phyloP scores from a whole-genome alignment of 2,888 invertebrate species.

The Drosophila pegasa region DNA sequence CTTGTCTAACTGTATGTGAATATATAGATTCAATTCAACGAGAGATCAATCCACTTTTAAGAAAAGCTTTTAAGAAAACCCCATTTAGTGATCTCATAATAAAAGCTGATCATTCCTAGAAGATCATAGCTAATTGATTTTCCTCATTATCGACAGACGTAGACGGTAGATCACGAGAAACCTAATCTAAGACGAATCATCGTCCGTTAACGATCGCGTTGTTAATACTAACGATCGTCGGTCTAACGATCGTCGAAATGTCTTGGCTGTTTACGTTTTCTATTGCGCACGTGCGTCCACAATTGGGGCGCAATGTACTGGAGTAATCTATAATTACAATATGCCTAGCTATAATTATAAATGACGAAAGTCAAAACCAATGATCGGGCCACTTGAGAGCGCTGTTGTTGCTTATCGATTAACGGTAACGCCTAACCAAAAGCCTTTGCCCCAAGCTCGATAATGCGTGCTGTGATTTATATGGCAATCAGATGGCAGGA shows the following conservation, averaged over 20 bases:
- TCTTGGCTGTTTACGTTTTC: neutral
- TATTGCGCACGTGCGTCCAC: constrained; percentile 9
- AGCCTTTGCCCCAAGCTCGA: constrained; percentile 47
- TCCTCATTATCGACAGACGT: neutral
- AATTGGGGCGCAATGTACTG: constrained; percentile 23
- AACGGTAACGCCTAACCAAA: constrained; percentile 19
- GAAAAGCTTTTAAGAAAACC: neutral
- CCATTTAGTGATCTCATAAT: neutral
- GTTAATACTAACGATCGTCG: neutral
- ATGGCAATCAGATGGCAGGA: constrained; percentile 52
- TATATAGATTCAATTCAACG: neutral
- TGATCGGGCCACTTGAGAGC: constrained; percentile 55
- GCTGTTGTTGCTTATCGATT: constrained; percentile 34
- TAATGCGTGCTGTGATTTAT: constrained; percentile 63
- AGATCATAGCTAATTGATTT: neutral
- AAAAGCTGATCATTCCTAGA: neutral
- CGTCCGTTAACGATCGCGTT: neutral
- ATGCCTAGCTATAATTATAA: constrained; percentile 72
- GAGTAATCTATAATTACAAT: constrained; percentile 72
- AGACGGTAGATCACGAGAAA: neutral
- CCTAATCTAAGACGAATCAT: neutral
- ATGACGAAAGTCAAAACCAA: constrained; percentile 68
- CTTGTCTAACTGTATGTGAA: neutral
- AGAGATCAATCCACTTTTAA: too few relatives aligned
- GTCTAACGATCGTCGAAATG: neutral